These are phyloP conservation scores for Leucosticte australis DNA, from an alignment of 2,113 vertebrate species.

Conservation along the genomic window DNA sequence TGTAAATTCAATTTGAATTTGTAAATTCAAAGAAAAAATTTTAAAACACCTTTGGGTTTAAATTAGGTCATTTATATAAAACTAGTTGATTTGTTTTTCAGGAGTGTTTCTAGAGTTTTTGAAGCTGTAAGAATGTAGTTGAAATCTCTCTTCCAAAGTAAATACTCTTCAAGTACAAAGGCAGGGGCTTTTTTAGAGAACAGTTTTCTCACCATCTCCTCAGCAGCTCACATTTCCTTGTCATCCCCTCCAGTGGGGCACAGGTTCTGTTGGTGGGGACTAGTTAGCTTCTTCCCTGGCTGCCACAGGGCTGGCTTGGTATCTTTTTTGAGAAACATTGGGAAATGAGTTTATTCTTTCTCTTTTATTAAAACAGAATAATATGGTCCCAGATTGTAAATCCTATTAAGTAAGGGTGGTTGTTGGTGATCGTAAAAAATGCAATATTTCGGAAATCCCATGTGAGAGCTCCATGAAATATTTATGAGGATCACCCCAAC, in stretches of 20 bases:
- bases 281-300: neutral
- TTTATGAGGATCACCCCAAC: neutral
- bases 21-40: neutral
- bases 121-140: neutral
- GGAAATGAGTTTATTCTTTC: neutral
- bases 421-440: neutral
- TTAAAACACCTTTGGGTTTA: neutral
- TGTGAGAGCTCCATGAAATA: neutral
- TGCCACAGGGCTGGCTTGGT: neutral
- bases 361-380: neutral
- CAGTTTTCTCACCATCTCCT: neutral
- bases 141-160: neutral
- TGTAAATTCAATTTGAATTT: neutral
- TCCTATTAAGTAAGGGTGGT: neutral
- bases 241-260: accelerated
- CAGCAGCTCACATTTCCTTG: neutral
- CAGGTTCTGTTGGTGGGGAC: neutral
- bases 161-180: neutral
- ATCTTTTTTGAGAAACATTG: neutral
- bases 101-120: neutral
- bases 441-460: neutral
- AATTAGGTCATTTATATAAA: neutral
- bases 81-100: neutral
- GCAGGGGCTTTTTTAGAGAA: neutral
- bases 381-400: neutral